Conservation (phyloP, 2,113 vertebrate genomes). For the Notiomystis cincta region DNA sequence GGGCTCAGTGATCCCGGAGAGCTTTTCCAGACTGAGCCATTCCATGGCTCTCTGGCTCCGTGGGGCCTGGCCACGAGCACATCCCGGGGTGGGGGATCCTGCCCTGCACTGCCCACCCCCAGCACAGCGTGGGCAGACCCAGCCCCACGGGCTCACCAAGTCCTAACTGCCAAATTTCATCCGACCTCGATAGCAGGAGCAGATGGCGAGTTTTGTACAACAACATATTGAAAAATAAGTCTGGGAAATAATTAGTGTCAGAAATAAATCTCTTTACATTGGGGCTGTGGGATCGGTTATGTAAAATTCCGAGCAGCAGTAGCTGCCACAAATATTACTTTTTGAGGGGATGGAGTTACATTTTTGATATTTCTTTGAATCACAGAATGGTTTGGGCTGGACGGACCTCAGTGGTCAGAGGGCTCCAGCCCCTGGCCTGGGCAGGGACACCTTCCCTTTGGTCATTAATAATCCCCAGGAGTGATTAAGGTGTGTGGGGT, state of each 20-base stretch:
- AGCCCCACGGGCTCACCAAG: rapidly evolving
- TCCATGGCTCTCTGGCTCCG: too few relatives aligned
- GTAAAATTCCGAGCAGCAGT: background rate
- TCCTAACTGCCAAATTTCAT: background rate
- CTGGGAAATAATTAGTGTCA: background rate
- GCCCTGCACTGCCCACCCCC: too few relatives aligned
- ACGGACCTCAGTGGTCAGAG: background rate
- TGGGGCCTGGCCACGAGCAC: rapidly evolving
- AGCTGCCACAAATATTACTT: background rate
- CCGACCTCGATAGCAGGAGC: background rate
- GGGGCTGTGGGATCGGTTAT: background rate
- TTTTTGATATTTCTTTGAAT: too few relatives aligned
- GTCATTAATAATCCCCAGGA: rapidly evolving
- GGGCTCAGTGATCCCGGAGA: rapidly evolving
- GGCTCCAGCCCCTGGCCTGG: too few relatives aligned
- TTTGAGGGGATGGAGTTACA: rapidly evolving
- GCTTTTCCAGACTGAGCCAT: rapidly evolving
- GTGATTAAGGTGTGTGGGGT: background rate
- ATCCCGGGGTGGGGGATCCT: rapidly evolving
- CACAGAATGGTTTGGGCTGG: background rate
- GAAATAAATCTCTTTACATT: background rate
- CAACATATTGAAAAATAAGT: background rate
- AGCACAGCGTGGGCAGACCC: rapidly evolving
- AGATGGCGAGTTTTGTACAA: background rate
- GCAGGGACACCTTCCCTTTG: background rate